Percentiles rank a stretch among this genome's conserved stretches.
phyloP scores from a whole-genome alignment of 35 echinoderm and acorn worm genomes.

The Hemicentrotus pulcherrimus region DNA sequence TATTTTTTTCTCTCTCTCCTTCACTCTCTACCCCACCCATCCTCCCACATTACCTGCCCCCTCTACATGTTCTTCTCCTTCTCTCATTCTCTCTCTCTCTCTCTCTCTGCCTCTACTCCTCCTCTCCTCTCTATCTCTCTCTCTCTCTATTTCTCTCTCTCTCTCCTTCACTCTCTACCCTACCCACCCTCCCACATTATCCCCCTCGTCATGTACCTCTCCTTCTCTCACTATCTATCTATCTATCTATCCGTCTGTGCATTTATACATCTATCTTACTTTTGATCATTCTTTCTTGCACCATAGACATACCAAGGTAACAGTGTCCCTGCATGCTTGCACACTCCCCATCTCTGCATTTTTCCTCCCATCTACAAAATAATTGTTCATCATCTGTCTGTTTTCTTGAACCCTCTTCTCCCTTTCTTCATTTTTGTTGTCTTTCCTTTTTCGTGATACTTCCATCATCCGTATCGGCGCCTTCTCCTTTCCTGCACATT shows the following conservation, averaged over 20 bases:
- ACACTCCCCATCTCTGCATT: no score
- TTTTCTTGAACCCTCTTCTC: background rate
- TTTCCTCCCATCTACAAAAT: background rate
- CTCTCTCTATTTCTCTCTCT: background rate
- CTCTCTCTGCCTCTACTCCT: background rate
- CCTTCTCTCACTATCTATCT: no score
- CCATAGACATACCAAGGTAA: no score
- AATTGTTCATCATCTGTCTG: background rate
- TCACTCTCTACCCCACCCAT: no score
- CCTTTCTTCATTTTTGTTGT: constrained; percentile 6
- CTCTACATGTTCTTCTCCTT: no score
- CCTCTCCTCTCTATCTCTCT: background rate
- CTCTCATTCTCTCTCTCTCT: no score
- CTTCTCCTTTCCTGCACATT: background rate
- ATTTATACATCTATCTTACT: background rate
- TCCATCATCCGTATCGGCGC: background rate
- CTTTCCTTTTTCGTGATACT: background rate
- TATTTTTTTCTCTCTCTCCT: no score
- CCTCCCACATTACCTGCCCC: no score
- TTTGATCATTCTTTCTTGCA: background rate
- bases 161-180: background rate
- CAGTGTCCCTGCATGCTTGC: no score
- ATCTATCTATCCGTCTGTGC: background rate
- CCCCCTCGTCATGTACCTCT: background rate
- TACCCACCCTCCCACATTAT: background rate